These are phyloP conservation scores for Polydrusus pterygomalis DNA, from an alignment of 2,888 invertebrate species.

Conservation along the genomic window DNA sequence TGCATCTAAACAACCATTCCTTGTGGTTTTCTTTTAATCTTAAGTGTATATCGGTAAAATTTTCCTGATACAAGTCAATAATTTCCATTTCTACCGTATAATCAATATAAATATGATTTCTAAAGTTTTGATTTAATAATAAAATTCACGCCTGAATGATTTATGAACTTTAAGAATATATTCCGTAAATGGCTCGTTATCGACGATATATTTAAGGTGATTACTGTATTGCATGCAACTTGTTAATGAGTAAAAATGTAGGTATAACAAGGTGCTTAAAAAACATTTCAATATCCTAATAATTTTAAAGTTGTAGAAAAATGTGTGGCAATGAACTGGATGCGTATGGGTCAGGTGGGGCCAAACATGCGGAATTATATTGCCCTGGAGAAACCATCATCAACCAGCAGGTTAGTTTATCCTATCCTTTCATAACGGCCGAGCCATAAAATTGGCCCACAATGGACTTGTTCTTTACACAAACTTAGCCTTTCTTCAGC, in stretches of 20 bases:
- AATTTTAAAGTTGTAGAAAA: too few relatives aligned
- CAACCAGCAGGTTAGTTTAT: too few relatives aligned
- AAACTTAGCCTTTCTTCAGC: too few relatives aligned
- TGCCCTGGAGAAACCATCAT: too few relatives aligned
- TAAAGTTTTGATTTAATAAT: slow-evolving; percentile 5
- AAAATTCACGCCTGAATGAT: slow-evolving; percentile 11
- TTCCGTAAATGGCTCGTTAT: neutral
- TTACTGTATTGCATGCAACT: neutral
- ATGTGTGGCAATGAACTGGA: too few relatives aligned
- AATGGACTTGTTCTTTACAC: too few relatives aligned
- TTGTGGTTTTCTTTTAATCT: neutral
- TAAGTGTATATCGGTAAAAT: neutral
- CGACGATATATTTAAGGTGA: neutral
- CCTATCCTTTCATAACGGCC: too few relatives aligned
- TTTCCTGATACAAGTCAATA: neutral
- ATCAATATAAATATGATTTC: slow-evolving; percentile 16
- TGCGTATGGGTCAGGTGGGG: too few relatives aligned
- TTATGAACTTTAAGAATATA: slow-evolving; percentile 4
- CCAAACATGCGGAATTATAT: too few relatives aligned
- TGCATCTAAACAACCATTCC: neutral
- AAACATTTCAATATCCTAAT: too few relatives aligned
- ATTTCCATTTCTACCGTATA: slow-evolving; percentile 10
- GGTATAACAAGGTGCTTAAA: neutral
- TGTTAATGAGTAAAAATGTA: neutral
- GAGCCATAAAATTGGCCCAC: too few relatives aligned